phyloP scores from a whole-genome alignment of 1,140 invertebrate genomes.

The Scaptomyza pallida region DNA sequence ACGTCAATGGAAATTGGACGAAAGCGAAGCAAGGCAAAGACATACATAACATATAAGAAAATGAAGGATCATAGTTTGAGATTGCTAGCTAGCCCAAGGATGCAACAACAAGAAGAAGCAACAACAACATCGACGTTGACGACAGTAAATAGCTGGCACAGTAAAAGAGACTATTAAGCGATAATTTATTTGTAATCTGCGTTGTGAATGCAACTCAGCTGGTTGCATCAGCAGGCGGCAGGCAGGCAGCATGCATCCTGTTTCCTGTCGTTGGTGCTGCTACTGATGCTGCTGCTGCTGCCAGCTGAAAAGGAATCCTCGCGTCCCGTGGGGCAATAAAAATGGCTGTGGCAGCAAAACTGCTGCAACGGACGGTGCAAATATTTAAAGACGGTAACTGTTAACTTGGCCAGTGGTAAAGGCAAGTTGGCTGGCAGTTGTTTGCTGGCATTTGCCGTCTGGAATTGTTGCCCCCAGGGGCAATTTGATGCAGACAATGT shows the following conservation, averaged over 20 bases:
- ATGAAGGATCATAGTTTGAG: conserved; percentile 56
- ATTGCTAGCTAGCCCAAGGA: conserved; percentile 1
- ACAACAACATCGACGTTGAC: conserved; percentile 14
- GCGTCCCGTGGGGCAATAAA: conserved; percentile 70
- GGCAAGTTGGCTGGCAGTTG: not conserved
- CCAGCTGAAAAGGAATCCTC: conserved; percentile 45
- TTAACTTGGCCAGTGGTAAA: conserved; percentile 37
- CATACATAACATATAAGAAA: conserved; percentile 31
- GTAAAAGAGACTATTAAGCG: conserved; percentile 76
- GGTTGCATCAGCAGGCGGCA: conserved; percentile 28
- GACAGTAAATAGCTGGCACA: conserved; percentile 23
- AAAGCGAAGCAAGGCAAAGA: not conserved
- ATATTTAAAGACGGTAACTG: conserved; percentile 70
- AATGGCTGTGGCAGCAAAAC: conserved; percentile 38
- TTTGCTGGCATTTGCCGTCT: conserved; percentile 10
- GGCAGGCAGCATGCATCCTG: not conserved
- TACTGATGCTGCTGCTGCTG: conserved; percentile 4
- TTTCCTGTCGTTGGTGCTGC: too few relatives aligned
- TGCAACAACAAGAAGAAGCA: not conserved
- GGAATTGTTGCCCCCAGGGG: conserved; percentile 2
- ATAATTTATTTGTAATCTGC: conserved; percentile 82
- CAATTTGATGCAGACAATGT: conserved; percentile 51
- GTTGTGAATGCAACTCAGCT: conserved; percentile 55
- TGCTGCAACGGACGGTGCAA: conserved; percentile 51
- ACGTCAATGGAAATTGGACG: not conserved